Evolutionary conservation across 2,888 invertebrate genomes (phyloP).

Genomic region (Sabatieria punctata): DNA sequence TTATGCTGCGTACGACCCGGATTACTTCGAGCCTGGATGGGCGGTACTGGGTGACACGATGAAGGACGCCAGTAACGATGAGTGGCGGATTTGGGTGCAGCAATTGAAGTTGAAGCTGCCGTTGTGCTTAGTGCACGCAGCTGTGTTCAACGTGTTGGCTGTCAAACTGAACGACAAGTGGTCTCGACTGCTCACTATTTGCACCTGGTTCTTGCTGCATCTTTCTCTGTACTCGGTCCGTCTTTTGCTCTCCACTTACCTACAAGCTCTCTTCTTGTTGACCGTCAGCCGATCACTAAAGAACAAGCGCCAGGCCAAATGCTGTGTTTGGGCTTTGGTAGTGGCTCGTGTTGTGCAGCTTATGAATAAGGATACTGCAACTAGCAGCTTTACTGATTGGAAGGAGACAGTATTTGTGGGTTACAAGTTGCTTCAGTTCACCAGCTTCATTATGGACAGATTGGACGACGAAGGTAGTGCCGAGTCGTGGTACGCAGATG

Average conservation of each 20-base stretch:
- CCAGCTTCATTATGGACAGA: slow-evolving; percentile 6
- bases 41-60: neutral
- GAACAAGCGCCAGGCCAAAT: too few species aligned
- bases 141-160: neutral
- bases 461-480: neutral
- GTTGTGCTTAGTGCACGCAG: neutral
- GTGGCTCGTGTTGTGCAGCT: too few species aligned
- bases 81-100: slow-evolving; percentile 4
- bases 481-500: neutral
- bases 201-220: neutral
- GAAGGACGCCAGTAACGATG: slow-evolving; percentile 2
- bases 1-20: too few species aligned
- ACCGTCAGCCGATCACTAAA: too few species aligned
- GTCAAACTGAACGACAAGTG: too few species aligned
- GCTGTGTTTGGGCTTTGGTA: too few species aligned
- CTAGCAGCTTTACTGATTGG: too few species aligned
- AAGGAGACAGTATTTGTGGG: slow-evolving; percentile 6
- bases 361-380: too few species aligned
- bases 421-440: slow-evolving; percentile 9
- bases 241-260: too few species aligned
- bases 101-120: neutral
- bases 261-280: too few species aligned
- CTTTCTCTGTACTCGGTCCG: too few species aligned
- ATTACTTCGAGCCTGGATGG: slow-evolving; percentile 8
- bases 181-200: neutral